These are phyloP conservation scores for Ophiothrix spiculata DNA, from an alignment of 35 echinoderm and acorn worm genomes.

Conservation along the genomic window DNA sequence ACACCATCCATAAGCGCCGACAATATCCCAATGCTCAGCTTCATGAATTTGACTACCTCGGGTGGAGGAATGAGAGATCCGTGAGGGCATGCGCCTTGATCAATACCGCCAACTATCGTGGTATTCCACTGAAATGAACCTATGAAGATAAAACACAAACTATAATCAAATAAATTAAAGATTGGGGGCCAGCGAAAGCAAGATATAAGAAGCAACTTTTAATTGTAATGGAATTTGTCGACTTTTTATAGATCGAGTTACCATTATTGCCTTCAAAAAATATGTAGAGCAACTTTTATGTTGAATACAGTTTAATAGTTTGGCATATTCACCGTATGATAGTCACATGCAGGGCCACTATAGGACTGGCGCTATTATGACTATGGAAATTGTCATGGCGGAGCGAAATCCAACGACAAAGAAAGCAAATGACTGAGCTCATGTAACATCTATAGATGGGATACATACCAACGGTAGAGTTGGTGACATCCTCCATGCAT, in stretches of 20 bases:
- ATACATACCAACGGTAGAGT: slow-evolving; percentile 17
- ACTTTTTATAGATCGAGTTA: too few relatives aligned
- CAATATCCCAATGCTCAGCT: not conserved
- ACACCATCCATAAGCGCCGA: not conserved
- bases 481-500: slow-evolving; percentile 4
- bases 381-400: not conserved
- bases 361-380: too few relatives aligned
- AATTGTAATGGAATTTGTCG: too few relatives aligned
- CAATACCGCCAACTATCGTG: slow-evolving; percentile 13
- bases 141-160: not conserved
- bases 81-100: not conserved
- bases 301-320: too few relatives aligned
- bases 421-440: not conserved
- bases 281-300: too few relatives aligned
- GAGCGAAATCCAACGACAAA: not conserved
- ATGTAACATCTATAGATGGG: not conserved
- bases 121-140: slow-evolving; percentile 29
- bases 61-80: slow-evolving; percentile 6
- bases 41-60: not conserved
- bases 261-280: too few relatives aligned
- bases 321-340: too few relatives aligned
- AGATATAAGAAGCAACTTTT: too few relatives aligned
- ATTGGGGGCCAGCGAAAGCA: too few relatives aligned
- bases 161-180: too few relatives aligned
- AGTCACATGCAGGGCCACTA: too few relatives aligned